Base-by-base conservation (phyloP, 2,888 invertebrate species). In the Lingula anatina region DNA sequence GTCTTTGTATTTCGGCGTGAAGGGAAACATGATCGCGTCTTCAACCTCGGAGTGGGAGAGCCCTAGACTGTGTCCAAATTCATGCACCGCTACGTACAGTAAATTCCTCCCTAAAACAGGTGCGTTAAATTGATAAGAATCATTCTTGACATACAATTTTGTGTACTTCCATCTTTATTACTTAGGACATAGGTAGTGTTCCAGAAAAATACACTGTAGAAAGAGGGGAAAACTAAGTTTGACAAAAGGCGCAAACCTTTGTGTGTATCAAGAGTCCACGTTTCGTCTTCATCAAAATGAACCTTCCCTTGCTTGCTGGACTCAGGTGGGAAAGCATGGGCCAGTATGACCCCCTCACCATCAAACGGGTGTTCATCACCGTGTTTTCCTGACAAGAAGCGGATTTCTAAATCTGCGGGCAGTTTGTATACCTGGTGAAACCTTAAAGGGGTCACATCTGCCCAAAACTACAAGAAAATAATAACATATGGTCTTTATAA, bases 21-120 rank as follows among this genome's bases (percentile, higher is more conserved):
- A 45, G 1, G 45, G 45, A 39, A 39, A 40, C 49, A 49, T 49
- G 24, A 49, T 31, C 1, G 49, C 38, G 7, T 27, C 27, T 4
- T 35, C 24, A 28, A 38, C 39, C 2, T 37, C 23, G 24, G 49
- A 49, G 25, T 49, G 49, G 20, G 20, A 18, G 31, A 49, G 41
- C 2, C 49, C 49, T 1, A 49, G 41, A 24, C 49, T 49, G 26
- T 49, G 49, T 1, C 49, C 49, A 31, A 49, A 40, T 31, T 49
- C 49, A 40, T 49, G 49, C 1, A 44, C 44, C 2, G 49, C 49
- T 12, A 44, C 44, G 15, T 35, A 49, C 27, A 43, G 42, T 5
- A 49, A 20, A 28, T 49, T 42, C 15, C 38, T 35, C 25, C 37
- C 49, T 49, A 20, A 20, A 12, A 3, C 37, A 26, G 2, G 15